Conservation (phyloP, 2,797 vertebrate genomes). For the Hypotaenidia okinawae region DNA sequence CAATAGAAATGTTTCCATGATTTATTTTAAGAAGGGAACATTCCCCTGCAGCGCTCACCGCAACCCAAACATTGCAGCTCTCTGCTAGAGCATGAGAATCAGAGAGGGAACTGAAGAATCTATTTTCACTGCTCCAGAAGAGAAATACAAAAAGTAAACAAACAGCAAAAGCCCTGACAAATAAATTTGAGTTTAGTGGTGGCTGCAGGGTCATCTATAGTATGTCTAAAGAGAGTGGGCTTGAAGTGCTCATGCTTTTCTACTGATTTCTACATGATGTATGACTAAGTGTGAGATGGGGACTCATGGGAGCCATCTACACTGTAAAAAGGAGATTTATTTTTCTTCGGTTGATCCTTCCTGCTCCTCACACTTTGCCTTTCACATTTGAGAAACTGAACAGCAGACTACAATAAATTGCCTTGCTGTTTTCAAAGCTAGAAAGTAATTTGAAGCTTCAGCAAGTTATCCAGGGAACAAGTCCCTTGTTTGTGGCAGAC, state of each 20-base stretch:
- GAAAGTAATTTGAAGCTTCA: not conserved
- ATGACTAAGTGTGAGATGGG: not conserved
- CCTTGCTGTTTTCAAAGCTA: not conserved
- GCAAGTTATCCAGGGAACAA: not conserved
- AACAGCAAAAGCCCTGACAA: conserved; percentile 3
- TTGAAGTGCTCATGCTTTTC: not conserved
- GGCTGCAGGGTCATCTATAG: not conserved
- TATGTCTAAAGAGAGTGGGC: not conserved
- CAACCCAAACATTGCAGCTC: conserved; percentile 64
- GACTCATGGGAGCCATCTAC: not conserved
- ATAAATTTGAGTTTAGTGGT: not conserved
- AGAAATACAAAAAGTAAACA: conserved; percentile 27
- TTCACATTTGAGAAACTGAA: not conserved
- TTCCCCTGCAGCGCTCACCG: conserved; percentile 55
- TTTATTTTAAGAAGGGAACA: conserved; percentile 71
- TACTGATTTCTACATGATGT: not conserved
- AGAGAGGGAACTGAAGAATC: conserved; percentile 20
- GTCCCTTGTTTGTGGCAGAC: not conserved
- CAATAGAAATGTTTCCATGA: conserved; percentile 65
- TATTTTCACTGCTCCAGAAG: conserved; percentile 42
- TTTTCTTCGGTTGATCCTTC: not conserved
- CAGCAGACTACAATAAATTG: not conserved
- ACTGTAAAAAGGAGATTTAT: not conserved
- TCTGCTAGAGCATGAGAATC: conserved; percentile 60
- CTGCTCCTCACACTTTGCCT: not conserved